Base-by-base conservation (phyloP, 2,888 invertebrate genomes). In the Nephrotoma guestfalica region DNA sequence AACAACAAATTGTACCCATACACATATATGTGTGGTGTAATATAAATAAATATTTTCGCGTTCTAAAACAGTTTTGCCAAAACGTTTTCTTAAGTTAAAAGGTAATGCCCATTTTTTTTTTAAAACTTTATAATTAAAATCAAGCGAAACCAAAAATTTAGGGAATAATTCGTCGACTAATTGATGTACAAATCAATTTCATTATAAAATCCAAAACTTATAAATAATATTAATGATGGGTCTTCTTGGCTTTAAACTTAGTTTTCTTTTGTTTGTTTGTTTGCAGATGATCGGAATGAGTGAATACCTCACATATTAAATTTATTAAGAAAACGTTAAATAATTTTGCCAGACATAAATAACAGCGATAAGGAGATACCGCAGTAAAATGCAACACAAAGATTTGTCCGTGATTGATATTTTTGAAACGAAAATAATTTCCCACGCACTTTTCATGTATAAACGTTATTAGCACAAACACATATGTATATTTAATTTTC, bases 351-450 rank as follows among this genome's bases (percentile, higher is more conserved):
- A 71, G 71, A 71, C 71, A 71, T 71, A 71, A 71, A 71, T 71
- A 71, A 71, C 71, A 71, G 71, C 71, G 71, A 71, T 71, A 71
- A 71, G 71, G 71, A 71, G 71, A 71, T 71, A 71, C 71, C 71
- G 71, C 71, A 71, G 30, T 71, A 30, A 71, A 6, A 51, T 15
- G 6, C 30, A 71, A 30, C 18, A 71, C 71, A 71, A 71, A 71
- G 71, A 71, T 71, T 71, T 71, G 71, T 71, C 84, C 84, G 84
- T 84, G 84, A 84, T 84, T 84, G 84, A 84, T 84, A 84, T 84
- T 84, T 84, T 84, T 84, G 41, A n/a, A 84, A 84, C 84, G 84
- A 84, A 84, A 84, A 84, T 84, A 84, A 84, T 84, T 84, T 84
- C 84, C 84, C 84, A 84, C 84, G 84, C 84, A 84, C 42, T 84